Conservation (phyloP, 2,888 invertebrate species). For the Mesorhabditis spiculigera region DNA sequence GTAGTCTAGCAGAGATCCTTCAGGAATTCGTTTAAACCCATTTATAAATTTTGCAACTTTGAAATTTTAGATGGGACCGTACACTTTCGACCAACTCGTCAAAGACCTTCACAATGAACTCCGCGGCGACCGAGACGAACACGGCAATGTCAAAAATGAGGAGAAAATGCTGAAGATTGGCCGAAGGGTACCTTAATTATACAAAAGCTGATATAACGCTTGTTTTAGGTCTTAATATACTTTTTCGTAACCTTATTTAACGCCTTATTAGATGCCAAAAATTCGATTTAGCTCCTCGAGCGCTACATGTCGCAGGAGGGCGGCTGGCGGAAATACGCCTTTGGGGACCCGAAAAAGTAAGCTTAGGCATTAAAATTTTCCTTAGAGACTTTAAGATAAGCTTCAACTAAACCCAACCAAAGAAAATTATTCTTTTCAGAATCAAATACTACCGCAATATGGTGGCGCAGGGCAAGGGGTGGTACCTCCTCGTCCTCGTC, state of each 20-base stretch:
- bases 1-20: too few relatives aligned
- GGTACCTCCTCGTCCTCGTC: background rate
- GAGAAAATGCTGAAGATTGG: background rate
- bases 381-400: background rate
- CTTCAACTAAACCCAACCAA: background rate
- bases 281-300: background rate
- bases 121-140: background rate
- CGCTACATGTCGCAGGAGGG: background rate
- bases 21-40: too few relatives aligned
- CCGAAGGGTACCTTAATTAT: background rate
- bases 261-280: too few relatives aligned
- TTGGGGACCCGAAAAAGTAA: conserved; percentile 1
- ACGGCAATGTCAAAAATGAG: background rate
- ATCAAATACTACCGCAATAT: background rate
- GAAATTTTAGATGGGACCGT: background rate
- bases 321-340: background rate
- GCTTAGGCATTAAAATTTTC: background rate
- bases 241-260: background rate
- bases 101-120: background rate
- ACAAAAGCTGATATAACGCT: background rate
- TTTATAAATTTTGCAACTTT: background rate
- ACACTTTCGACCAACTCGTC: background rate
- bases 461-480: background rate
- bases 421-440: background rate
- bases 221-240: background rate